phyloP scores from a whole-genome alignment of 2,113 vertebrate species.

The Hemichromis elongatus region DNA sequence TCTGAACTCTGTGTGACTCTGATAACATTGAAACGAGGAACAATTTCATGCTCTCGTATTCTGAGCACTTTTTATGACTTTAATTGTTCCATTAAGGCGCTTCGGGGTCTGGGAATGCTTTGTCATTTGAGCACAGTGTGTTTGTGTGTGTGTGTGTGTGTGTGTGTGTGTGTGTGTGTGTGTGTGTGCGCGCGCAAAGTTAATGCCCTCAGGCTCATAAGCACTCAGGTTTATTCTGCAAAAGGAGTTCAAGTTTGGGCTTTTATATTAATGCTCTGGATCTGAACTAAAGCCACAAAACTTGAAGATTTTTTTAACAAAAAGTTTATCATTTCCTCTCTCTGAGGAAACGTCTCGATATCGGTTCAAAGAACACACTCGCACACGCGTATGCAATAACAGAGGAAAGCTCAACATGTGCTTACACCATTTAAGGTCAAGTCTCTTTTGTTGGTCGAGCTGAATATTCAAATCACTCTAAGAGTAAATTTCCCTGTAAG shows the following conservation, averaged over 20 bases:
- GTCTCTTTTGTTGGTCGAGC: background rate
- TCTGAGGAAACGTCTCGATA: constrained; percentile 12
- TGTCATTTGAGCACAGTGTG: constrained; percentile 19
- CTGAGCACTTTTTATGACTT: constrained; percentile 49
- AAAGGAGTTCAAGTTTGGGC: constrained; percentile 32
- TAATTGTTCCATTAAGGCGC: constrained; percentile 64
- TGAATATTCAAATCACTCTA: constrained; percentile 9
- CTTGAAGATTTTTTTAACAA: constrained; percentile 7
- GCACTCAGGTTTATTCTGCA: constrained; percentile 30
- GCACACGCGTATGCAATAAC: background rate
- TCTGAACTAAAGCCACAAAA: constrained; percentile 34
- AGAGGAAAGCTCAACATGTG: background rate
- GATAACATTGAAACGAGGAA: constrained; percentile 68
- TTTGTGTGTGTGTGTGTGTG: background rate
- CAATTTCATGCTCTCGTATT: constrained; percentile 59
- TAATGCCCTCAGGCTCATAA: constrained; percentile 43
- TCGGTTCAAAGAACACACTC: constrained; percentile 16
- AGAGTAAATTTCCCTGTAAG: background rate
- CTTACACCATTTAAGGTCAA: background rate
- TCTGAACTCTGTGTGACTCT: constrained; percentile 68
- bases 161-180: background rate
- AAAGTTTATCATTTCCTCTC: constrained; percentile 49
- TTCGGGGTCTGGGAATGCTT: constrained; percentile 51
- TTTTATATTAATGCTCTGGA: constrained; percentile 25
- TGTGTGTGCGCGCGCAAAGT: background rate